Base-by-base conservation (phyloP, 2,888 invertebrate species). In the Spisula subtruncata region DNA sequence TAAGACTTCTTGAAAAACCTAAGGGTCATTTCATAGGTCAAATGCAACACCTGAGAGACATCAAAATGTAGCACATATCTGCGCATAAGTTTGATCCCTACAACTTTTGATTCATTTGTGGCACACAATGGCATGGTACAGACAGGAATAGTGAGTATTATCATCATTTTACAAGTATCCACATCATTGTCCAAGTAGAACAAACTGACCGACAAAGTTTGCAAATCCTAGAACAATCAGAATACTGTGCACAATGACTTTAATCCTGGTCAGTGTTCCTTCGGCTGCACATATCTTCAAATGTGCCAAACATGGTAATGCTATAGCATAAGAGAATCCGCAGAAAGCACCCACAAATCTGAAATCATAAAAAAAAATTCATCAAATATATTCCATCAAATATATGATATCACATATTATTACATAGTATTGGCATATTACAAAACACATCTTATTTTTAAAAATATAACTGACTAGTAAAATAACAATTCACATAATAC, bases 321-420 rank as follows among this genome's bases (percentile, higher is more conserved):
- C 98, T 97, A 99, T 99, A 16, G 99, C 98, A 96, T 98, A 98
- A 0, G 98, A 98, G 85, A 99, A 97, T 0, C 99, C 99, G 95
- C 98, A 98, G 32, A 98, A 97, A 0, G 99, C 98, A 80, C 99
- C 99, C 0, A 98, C 98, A 97, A 98, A 99, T 94, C 98, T 98
- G 97, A 93, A 97, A 95, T 79, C 41, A 51, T 60, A n/a, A 8
- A 5, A 25, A 25, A 25, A 71, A 71, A 29, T 71, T 29, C 8
- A 29, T 32, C 32, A 80, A 16, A 46, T 80, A 51, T 51, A 10
- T 51, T 16, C 14, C 51, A 12, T 51, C 51, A 51, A 16, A 51
- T 51, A 51, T 12, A 16, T 51, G 51, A 51, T 12, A 51, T 51
- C 1, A 51, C 51, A 51, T 16, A 8, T n/a, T n/a, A n/a, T n/a